Percentiles rank a stretch among this genome's conserved stretches.
These are phyloP conservation scores for Dryobotodes eremita DNA, from an alignment of 2,888 invertebrate species.

Conservation along the genomic window DNA sequence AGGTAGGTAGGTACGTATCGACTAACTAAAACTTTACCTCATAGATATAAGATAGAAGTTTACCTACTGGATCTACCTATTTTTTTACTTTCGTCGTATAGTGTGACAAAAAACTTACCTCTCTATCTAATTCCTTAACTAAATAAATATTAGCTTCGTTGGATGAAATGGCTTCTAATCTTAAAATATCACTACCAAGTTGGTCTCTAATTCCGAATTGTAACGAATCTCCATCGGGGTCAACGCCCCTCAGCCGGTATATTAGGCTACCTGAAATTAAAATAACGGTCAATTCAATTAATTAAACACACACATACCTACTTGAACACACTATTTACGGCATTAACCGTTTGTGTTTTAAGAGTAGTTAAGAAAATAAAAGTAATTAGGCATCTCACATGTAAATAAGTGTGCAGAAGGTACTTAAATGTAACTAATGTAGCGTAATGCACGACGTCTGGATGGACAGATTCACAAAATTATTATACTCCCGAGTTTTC, in stretches of 20 bases:
- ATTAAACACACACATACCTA: slow-evolving; percentile 51
- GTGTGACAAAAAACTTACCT: slow-evolving; percentile 89
- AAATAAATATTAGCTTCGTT: slow-evolving; percentile 97
- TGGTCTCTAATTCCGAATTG: slow-evolving; percentile 95
- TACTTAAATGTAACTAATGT: not conserved
- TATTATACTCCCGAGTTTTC: not conserved
- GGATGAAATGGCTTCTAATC: slow-evolving; percentile 94
- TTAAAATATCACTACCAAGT: slow-evolving; percentile 95
- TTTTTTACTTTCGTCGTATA: not conserved
- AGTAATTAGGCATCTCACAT: slow-evolving; percentile 23
- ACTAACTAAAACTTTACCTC: not conserved
- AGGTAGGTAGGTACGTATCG: not conserved
- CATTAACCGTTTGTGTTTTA: slow-evolving; percentile 47
- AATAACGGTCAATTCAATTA: slow-evolving; percentile 64
- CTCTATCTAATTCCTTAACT: slow-evolving; percentile 97
- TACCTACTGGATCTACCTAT: not conserved
- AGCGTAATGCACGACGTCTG: not conserved
- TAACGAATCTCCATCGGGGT: slow-evolving; percentile 96
- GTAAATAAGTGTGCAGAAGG: not conserved
- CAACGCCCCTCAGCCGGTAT: slow-evolving; percentile 95
- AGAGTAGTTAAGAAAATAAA: slow-evolving; percentile 62
- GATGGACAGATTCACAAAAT: not conserved
- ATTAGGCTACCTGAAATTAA: slow-evolving; percentile 94
- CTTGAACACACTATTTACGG: slow-evolving; percentile 42
- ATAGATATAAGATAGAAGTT: too few species aligned